phyloP scores from a whole-genome alignment of 1,140 invertebrate genomes.

The Drosophila subobscura region DNA sequence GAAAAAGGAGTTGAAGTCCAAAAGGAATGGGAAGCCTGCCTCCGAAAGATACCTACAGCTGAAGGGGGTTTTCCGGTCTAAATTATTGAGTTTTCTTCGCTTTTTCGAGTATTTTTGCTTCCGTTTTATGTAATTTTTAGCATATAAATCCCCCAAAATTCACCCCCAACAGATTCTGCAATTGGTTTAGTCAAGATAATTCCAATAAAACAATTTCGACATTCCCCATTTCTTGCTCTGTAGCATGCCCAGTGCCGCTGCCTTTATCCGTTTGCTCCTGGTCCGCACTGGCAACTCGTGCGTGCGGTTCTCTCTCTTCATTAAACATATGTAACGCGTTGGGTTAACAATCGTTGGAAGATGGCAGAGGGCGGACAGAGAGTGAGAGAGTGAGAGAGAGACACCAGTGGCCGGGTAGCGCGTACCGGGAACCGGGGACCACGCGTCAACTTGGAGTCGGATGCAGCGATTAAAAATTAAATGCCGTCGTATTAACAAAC shows the following conservation, averaged over 20 bases:
- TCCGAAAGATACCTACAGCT: too few species aligned
- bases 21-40: too few species aligned
- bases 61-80: too few species aligned
- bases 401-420: conserved; percentile 1
- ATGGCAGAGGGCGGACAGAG: conserved; percentile 4
- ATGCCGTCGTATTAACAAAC: conserved; percentile 79
- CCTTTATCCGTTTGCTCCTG: conserved; percentile 4
- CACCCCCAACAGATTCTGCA: too few species aligned
- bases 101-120: too few species aligned
- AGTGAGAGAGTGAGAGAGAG: not conserved
- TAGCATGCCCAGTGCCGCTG: not conserved
- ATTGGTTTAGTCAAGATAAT: too few species aligned
- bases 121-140: too few species aligned
- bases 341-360: conserved; percentile 45
- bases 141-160: too few species aligned
- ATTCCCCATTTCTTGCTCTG: conserved; percentile 3
- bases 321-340: conserved; percentile 75
- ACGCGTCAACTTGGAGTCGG: conserved; percentile 47
- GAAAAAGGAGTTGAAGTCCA: not conserved
- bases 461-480: conserved; percentile 80
- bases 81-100: too few species aligned
- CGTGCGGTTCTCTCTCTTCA: conserved; percentile 63
- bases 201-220: too few species aligned
- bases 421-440: not conserved
- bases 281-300: conserved; percentile 42